These are phyloP conservation scores for Reticulitermes lucifugus DNA, from an alignment of 2,888 invertebrate genomes.

Conservation along the genomic window DNA sequence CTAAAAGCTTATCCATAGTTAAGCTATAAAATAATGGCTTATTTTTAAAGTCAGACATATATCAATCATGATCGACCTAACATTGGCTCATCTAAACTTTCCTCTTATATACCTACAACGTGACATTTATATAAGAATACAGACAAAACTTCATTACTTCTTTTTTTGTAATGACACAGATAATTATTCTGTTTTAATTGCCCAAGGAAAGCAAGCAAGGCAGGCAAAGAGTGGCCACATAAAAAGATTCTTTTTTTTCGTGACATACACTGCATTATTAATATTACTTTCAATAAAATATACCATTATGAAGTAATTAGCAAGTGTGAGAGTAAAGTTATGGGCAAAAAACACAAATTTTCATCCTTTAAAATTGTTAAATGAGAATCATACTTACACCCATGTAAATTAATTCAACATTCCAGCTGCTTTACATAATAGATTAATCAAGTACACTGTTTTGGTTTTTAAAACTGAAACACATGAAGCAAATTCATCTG, in stretches of 20 bases:
- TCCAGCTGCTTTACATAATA: too few relatives aligned
- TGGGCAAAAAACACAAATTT: too few relatives aligned
- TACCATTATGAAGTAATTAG: too few relatives aligned
- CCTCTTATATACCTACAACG: background rate
- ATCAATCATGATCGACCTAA: conserved; percentile 31
- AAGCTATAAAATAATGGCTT: conserved; percentile 10
- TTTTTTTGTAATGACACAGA: background rate
- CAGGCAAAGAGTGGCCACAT: background rate
- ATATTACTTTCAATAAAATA: too few relatives aligned
- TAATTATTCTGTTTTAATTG: background rate
- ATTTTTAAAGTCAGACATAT: conserved; percentile 3
- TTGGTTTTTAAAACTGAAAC: background rate
- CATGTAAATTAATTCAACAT: too few relatives aligned
- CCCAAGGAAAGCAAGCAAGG: background rate
- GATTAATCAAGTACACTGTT: background rate
- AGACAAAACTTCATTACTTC: conserved; percentile 22
- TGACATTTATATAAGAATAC: conserved; percentile 32
- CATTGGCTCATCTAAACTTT: background rate
- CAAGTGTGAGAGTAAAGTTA: too few relatives aligned
- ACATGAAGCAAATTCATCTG: background rate
- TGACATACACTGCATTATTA: too few relatives aligned
- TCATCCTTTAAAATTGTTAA: too few relatives aligned
- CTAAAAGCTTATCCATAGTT: conserved; percentile 20
- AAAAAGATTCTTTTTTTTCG: background rate
- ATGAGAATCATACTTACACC: too few relatives aligned